Evolutionary conservation across 2,888 invertebrate species (phyloP), one percentile per base, ranked within the genome.

Genomic region (Orthosia cruda): DNA sequence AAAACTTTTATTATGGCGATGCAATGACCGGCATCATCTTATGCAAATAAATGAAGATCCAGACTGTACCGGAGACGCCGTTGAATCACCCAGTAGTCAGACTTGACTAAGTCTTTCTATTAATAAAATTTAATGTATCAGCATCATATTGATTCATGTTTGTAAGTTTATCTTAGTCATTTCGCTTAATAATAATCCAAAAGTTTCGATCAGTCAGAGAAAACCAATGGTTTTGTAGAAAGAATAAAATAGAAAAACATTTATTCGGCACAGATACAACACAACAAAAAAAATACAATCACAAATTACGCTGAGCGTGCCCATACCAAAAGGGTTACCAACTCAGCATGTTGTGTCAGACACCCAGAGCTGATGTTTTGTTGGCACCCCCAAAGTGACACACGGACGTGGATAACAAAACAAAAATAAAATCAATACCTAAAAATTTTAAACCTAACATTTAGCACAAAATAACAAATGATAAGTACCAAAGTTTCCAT

Each of bases 71-170:
- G 55, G 69, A 87, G 86, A 81, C 85, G 45, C 13, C 7, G 70
- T 78, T 87, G 87, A 86, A 81, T 87, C 86, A 86, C 45, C 32
- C 58, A 57, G 58, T 58, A 79, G 65, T 50, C 57, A 62, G 59
- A 20, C 52, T 74, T 80, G 80, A 80, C 70, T 85, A 85, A 74
- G 52, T 54, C 63, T 40, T 50, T 78, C 75, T 84, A 84, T 69
- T 72, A 67, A 81, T 84, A 77, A 52, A 20, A 49, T 68, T 45
- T 63, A 57, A 49, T 45, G 47, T 55, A 64, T 69, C 55, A 50
- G 13, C 9, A 16, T 15, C 45, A 70, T 18, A 58, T 52, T 67
- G 47, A 61, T 55, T 76, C 20, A 70, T 66, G 32, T 57, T 26
- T 20, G 3, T 65, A 23, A 57, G 16, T 7, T 18, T 1, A 12